Base-by-base conservation (phyloP, 2,797 vertebrate species). In the Melopsittacus undulatus region DNA sequence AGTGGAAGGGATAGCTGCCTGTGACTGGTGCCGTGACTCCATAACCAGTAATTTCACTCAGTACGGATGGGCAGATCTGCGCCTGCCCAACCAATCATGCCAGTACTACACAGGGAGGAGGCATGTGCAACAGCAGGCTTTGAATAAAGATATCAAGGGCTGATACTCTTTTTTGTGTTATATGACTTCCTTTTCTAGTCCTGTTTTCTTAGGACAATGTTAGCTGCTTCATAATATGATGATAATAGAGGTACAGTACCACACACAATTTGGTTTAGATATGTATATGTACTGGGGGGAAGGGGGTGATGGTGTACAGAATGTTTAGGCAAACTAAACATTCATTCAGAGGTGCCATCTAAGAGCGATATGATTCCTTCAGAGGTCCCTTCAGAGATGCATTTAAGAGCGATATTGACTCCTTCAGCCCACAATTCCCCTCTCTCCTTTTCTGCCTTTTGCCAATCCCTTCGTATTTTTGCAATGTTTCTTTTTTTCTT, bases 11-110 rank as follows among this genome's bases (percentile, higher is more conserved):
- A 26, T 17, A 3, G 36, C 45, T 42, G 29, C 4, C 10, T 30
- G 13, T 11, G 43, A 49, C 45, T 13, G 23, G 13, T 36, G 49
- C 49, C 20, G 3, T 4, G 4, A 13, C 42, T 52, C 38, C 0
- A 0, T 6, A 34, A 49, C 54, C 8, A 11, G 38, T 0, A 0
- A 20, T 46, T 30, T 69, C n/a, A 21, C 66, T 8, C 0, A 0
- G 0, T 32, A 7, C 73, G 30, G 2, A 22, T 0, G 1, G 40
- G 48, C 32, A 63, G 13, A 77, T 27, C 45, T 57, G 54, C 23
- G 74, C 52, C 52, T 66, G 78, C 59, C 78, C 74, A 80, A 23
- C 26, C 1, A 0, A 18, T 56, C 3, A n/a, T 30, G 43, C 51
- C 1, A 19, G 81, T 0, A 0, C 67, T 21, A 0, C 4, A 0